These are phyloP conservation scores for Cyanistes caeruleus DNA, from an alignment of 2,113 vertebrate species.

Conservation along the genomic window DNA sequence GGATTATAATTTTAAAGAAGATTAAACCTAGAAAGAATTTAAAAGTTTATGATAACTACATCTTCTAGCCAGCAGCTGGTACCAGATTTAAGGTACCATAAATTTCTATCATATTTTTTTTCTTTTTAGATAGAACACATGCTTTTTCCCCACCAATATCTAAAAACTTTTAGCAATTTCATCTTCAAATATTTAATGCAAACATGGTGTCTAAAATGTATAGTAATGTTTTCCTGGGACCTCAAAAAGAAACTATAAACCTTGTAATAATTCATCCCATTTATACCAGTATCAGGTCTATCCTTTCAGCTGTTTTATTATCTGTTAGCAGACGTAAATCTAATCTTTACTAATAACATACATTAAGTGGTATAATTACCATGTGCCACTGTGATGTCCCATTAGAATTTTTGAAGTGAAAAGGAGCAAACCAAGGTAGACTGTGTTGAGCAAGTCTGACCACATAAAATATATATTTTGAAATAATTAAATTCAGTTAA, in stretches of 20 bases:
- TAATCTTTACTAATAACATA: not conserved
- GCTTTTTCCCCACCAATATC: not conserved
- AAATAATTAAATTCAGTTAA: not conserved
- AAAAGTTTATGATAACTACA: not conserved
- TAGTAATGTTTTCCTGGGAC: not conserved
- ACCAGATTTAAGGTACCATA: not conserved
- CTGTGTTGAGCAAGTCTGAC: not conserved
- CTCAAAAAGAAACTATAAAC: not conserved
- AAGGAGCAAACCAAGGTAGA: not conserved
- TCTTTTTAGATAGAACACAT: not conserved
- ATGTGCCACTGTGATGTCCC: not conserved
- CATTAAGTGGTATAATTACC: not conserved
- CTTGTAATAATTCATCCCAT: not conserved
- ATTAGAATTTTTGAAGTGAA: not conserved
- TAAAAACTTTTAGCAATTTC: not conserved
- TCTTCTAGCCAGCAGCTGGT: not conserved
- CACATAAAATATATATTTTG: not conserved
- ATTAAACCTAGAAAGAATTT: not conserved
- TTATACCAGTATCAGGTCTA: not conserved
- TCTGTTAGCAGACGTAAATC: not conserved
- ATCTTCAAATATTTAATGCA: not conserved
- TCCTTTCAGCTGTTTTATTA: not conserved
- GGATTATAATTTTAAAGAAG: not conserved
- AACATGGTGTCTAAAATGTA: not conserved
- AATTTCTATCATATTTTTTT: not conserved